Percentiles rank a stretch among this genome's conserved stretches.
phyloP scores from a whole-genome alignment of 64 coral and sea anemone genomes.

The Stichodactyla helianthus region DNA sequence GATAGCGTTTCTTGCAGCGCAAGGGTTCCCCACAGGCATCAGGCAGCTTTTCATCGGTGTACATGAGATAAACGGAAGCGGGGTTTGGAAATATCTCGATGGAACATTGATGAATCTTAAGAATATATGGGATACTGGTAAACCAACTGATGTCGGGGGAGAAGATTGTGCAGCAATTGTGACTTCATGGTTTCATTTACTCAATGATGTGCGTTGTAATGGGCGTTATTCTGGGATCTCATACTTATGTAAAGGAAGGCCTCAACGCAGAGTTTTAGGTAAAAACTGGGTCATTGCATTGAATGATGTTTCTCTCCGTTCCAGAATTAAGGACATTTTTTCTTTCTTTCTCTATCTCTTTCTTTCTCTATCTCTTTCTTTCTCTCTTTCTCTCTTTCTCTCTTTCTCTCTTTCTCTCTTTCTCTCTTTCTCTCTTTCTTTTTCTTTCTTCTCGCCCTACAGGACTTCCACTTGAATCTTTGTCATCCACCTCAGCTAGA shows the following conservation, averaged over 20 bases:
- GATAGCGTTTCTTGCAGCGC: neutral
- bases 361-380: too few species aligned
- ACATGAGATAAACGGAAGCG: neutral
- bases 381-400: too few species aligned
- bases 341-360: too few species aligned
- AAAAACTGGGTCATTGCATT: neutral
- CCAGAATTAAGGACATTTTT: too few species aligned
- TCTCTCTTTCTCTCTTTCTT: too few species aligned
- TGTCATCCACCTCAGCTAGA: too few species aligned
- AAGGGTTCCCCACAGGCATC: neutral
- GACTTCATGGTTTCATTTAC: neutral
- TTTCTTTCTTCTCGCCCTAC: too few species aligned
- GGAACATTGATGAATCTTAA: neutral
- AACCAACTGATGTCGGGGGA: neutral
- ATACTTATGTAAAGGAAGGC: neutral
- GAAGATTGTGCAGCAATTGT: neutral
- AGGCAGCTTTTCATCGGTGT: neutral
- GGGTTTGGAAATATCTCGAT: neutral
- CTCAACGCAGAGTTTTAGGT: neutral
- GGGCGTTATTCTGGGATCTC: neutral
- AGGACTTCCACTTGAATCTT: too few species aligned
- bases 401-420: too few species aligned
- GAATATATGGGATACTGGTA: neutral
- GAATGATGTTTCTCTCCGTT: too few species aligned
- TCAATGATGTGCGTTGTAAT: neutral